Conservation (phyloP, 2,797 vertebrate species). For the Gadopsis marmoratus region DNA sequence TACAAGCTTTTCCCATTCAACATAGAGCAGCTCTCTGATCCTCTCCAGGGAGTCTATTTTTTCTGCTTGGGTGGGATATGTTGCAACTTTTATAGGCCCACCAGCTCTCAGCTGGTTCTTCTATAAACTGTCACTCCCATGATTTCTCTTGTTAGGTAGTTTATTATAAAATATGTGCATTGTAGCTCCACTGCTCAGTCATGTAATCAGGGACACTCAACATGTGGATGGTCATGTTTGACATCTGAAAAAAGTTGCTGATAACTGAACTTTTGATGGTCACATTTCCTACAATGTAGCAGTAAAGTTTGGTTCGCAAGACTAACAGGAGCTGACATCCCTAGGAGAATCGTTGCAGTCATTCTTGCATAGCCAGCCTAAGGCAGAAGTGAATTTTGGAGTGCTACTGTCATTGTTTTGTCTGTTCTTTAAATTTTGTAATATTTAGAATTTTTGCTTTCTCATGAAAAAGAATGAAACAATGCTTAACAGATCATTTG, state of each 20-base stretch:
- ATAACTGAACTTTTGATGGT: too few species aligned
- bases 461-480: background rate
- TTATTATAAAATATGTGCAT: background rate
- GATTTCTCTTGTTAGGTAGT: background rate
- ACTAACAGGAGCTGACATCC: background rate
- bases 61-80: slow-evolving; percentile 15
- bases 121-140: too few species aligned
- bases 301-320: background rate
- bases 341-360: background rate
- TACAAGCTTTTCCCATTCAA: slow-evolving; percentile 4
- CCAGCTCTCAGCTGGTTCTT: background rate
- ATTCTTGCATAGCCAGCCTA: too few species aligned
- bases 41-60: background rate
- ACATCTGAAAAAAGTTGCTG: too few species aligned
- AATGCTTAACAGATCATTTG: background rate
- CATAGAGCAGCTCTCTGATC: slow-evolving; percentile 18
- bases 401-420: background rate
- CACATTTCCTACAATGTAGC: too few species aligned
- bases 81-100: background rate
- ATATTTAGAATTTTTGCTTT: background rate
- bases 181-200: background rate
- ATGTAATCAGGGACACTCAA: background rate
- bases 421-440: too few species aligned
- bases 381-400: background rate
- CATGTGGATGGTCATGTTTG: background rate